A percentile compares a stretch with the other conserved stretches of the same genome.
These are phyloP conservation scores for Alloplasta piceator DNA, from an alignment of 2,888 invertebrate genomes.

Conservation along the genomic window DNA sequence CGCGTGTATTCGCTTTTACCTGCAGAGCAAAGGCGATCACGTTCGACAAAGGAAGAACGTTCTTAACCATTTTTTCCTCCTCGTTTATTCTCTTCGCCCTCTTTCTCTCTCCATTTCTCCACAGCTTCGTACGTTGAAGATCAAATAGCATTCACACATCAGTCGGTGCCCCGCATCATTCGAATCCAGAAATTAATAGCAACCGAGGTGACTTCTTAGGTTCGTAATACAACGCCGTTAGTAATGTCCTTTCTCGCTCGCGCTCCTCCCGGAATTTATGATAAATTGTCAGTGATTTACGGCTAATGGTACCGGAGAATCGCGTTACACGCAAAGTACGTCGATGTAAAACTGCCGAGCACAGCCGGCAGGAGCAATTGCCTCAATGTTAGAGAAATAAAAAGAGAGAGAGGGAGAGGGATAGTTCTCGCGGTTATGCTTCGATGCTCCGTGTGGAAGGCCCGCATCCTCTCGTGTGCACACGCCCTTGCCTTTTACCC, in stretches of 20 bases:
- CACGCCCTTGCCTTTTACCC: slow-evolving; percentile 63
- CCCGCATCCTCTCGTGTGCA: slow-evolving; percentile 41
- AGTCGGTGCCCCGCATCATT: not conserved
- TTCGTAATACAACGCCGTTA: slow-evolving; percentile 52
- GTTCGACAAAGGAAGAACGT: not conserved
- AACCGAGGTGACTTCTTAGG: slow-evolving; percentile 31
- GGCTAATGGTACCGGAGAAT: slow-evolving; percentile 66
- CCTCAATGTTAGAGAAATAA: not conserved
- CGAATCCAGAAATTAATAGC: slow-evolving; percentile 49
- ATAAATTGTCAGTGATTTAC: slow-evolving; percentile 76
- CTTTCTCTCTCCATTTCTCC: slow-evolving; percentile 57
- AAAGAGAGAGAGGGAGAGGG: slow-evolving; percentile 12
- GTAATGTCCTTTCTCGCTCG: slow-evolving; percentile 50
- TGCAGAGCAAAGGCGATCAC: slow-evolving; percentile 37
- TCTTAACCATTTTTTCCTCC: slow-evolving; percentile 5
- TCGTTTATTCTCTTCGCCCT: slow-evolving; percentile 59
- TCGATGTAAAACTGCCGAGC: slow-evolving; percentile 34
- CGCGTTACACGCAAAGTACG: slow-evolving; percentile 57
- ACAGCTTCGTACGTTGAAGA: slow-evolving; percentile 69
- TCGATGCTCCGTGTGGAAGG: slow-evolving; percentile 25
- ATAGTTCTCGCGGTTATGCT: slow-evolving; percentile 13
- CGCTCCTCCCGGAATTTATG: slow-evolving; percentile 74
- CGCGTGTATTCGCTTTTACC: slow-evolving; percentile 65
- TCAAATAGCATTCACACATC: slow-evolving; percentile 21
- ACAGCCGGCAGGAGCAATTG: slow-evolving; percentile 21